Base-by-base conservation (phyloP, 2,888 invertebrate species). In the Myopa tessellatipennis region DNA sequence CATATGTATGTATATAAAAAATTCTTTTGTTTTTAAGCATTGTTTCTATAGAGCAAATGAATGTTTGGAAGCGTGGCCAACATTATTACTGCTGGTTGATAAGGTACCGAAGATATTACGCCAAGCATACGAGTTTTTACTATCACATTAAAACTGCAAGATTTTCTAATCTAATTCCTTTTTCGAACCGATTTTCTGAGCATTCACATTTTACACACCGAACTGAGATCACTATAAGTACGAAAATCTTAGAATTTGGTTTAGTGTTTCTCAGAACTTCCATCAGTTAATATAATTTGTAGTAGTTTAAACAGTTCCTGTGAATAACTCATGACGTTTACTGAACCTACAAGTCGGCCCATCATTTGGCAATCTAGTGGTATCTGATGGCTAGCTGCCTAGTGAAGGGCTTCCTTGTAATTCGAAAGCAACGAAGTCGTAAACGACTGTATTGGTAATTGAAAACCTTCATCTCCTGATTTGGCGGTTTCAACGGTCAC, bases 401-500 rank as follows among this genome's bases (percentile, higher is more conserved):
- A 83, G 84, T 88, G 89, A 89, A 89, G 89, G 89, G 89, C 89
- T 89, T 88, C 87, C 88, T 87, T 89, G 89, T 87, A 79, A 82
- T 85, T 84, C 83, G 78, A 76, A 79, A 68, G 65, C 86, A 83
- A 83, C 87, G 63, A 63, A 71, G 52, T 79, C 50, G 8, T 14
- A n/a, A 55, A 14, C 58, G 4, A 58, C 14, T 58, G 14, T 18
- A 10, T 26, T 26, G 26, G 26, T 5, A 61, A 61, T 4, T 12
- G 61, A 3, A 45, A 45, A 45, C 45, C 1, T 8, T 45, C 6
- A 45, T 45, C 10, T 45, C 7, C 7, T 45, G 45, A 1, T 45
- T 45, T 45, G 45, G 4, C 16, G 12, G 26, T 7, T 58, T 58
- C 16, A 58, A n/a, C 5, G 58, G 5, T 58, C 12, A 5, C 5